Percentiles rank a stretch among this genome's conserved stretches.
Conservation (phyloP, 2,113 vertebrate genomes). For the Periophthalmodon schlosseri region DNA sequence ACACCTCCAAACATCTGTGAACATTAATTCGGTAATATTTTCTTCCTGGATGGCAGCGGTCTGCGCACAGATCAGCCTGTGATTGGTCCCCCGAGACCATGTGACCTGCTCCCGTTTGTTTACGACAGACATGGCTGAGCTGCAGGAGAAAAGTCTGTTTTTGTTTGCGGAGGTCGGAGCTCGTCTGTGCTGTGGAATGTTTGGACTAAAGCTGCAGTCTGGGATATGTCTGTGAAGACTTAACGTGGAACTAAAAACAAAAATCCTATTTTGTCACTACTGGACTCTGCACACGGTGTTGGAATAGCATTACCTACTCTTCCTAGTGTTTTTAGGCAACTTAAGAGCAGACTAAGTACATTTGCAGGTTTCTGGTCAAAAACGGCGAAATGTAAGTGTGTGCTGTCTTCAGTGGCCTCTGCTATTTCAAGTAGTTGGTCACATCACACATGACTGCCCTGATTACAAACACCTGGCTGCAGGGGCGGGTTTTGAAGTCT, state of each 20-base stretch:
- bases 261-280: no score
- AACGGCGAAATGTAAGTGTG: no score
- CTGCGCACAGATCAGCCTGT: neutral
- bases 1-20: neutral
- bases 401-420: no score
- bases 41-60: neutral
- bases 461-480: no score
- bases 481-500: no score
- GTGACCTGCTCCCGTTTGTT: neutral
- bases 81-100: neutral
- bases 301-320: no score
- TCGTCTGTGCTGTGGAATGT: slow-evolving; percentile 50
- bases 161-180: slow-evolving; percentile 30
- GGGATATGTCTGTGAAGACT: slow-evolving; percentile 13
- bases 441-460: no score
- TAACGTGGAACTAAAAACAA: neutral
- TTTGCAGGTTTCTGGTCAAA: no score
- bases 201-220: slow-evolving; percentile 28
- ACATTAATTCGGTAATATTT: neutral
- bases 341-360: no score
- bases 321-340: no score
- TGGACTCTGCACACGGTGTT: no score
- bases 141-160: slow-evolving; percentile 22
- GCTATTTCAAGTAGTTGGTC: no score
- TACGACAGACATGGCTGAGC: slow-evolving; percentile 4